Evolutionary conservation across 2,113 vertebrate species (phyloP), one percentile per base, ranked within the genome.

Genomic region (Oryzias celebensis): DNA sequence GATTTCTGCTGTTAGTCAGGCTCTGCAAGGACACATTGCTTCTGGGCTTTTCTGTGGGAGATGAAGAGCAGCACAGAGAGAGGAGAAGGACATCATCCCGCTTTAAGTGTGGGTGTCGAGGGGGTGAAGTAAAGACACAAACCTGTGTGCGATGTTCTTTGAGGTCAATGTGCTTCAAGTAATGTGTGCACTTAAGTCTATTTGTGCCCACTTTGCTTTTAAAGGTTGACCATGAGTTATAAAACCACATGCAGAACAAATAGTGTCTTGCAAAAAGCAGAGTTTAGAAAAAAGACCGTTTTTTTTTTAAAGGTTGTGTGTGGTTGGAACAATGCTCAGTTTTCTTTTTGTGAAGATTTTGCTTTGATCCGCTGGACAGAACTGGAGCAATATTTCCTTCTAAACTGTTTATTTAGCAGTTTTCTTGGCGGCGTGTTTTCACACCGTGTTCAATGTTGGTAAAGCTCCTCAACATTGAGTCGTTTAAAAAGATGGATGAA

Each of bases 1-100:
- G 69, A 83, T 78, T 69, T 71, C 85, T 70, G 76, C 80, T 76
- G 77, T 89, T 85, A 78, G 72, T 78, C 14, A 28, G 74, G 77
- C 85, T 87, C 88, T 74, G 46, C 60, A 65, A 65, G 78, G 79
- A 86, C 80, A 83, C 82, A 88, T 82, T 75, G 80, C 82, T 73
- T 77, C 68, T 79, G 68, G 68, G 62, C 84, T 83, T 82, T 76
- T 83, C 73, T 63, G 68, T 42, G 42, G 55, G 16, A 74, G 64
- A 79, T 50, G 15, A 41, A 75, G 44, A 65, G 68, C 17, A 10
- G 20, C 8, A 3, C 7, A 48, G 6, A 36, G 64, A 60, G 45
- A 65, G 41, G 52, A 67, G 60, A 47, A 31, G 20, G 17, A 62
- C 18, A 58, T 71, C 52, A 69, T 64, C 26, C 31, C 43, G 51